phyloP scores from a whole-genome alignment of 2,888 invertebrate genomes.

The Noctua pronuba region DNA sequence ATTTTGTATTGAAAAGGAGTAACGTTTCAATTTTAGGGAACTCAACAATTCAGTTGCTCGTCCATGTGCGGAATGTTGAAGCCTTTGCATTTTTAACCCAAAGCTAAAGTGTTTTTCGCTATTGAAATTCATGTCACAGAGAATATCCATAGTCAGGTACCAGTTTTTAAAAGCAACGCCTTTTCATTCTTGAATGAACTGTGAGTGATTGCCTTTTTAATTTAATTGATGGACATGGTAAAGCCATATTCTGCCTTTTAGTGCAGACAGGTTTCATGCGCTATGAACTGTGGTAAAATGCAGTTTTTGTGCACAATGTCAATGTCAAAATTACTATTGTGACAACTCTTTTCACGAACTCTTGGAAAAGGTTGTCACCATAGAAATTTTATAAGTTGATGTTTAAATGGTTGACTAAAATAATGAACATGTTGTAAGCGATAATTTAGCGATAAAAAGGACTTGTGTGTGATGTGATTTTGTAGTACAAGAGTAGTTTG shows the following conservation, averaged over 20 bases:
- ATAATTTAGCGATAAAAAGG: too few species aligned
- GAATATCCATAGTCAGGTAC: constrained; percentile 36
- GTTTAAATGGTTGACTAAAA: too few species aligned
- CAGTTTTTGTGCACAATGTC: neutral
- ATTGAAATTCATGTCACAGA: constrained; percentile 44
- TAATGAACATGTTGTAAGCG: too few species aligned
- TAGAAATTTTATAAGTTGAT: neutral
- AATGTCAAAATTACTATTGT: neutral
- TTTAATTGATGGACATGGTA: constrained; percentile 14
- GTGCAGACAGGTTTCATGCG: neutral
- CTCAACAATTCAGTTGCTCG: constrained; percentile 14
- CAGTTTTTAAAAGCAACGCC: constrained; percentile 34
- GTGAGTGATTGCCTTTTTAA: constrained; percentile 25
- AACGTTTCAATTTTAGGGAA: constrained; percentile 34
- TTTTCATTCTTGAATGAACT: constrained; percentile 32
- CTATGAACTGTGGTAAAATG: neutral
- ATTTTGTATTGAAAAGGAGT: neutral
- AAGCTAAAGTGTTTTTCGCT: constrained; percentile 43
- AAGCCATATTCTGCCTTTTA: neutral
- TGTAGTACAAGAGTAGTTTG: too few species aligned
- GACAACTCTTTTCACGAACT: neutral
- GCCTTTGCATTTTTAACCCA: constrained; percentile 45
- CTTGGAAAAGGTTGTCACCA: neutral
- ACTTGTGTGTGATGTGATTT: too few species aligned
- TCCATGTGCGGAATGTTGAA: constrained; percentile 34